Evolutionary conservation across 2,797 vertebrate genomes (phyloP).

Genomic region (Anomalospiza imberbis): DNA sequence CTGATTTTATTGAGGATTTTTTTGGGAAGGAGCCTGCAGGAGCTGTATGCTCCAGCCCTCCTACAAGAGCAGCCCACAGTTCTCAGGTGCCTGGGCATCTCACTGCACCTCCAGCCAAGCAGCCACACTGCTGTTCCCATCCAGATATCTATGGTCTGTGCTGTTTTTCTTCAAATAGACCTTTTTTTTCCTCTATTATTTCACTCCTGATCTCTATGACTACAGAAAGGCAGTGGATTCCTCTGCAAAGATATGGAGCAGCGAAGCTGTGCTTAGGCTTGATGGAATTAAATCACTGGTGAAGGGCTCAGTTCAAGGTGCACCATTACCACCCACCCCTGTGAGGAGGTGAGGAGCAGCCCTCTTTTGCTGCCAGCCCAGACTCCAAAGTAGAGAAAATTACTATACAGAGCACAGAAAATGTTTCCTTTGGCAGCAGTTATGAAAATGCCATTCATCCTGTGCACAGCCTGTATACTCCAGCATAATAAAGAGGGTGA

Average conservation of each 20-base stretch:
- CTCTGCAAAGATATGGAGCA: background rate
- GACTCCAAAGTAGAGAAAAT: conserved; percentile 4
- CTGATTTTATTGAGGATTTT: background rate
- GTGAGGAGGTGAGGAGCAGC: background rate
- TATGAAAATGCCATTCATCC: conserved; percentile 44
- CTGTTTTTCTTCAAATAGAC: background rate
- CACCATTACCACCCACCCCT: background rate
- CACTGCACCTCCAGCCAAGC: background rate
- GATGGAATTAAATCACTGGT: background rate
- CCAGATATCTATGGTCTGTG: background rate
- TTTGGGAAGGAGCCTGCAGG: background rate
- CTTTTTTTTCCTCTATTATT: background rate
- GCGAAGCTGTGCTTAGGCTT: background rate
- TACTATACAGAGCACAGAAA: background rate
- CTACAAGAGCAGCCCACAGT: background rate
- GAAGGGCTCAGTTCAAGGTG: background rate
- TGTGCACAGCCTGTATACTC: background rate
- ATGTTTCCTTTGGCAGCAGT: conserved; percentile 42
- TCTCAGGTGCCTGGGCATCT: background rate
- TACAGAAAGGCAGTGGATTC: background rate
- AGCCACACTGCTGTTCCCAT: background rate
- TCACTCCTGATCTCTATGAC: accelerated
- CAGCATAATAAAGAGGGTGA: conserved; percentile 24
- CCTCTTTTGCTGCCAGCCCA: background rate
- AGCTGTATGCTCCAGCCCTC: background rate